phyloP scores from a whole-genome alignment of 2,888 invertebrate genomes.

The Apamea sordens region DNA sequence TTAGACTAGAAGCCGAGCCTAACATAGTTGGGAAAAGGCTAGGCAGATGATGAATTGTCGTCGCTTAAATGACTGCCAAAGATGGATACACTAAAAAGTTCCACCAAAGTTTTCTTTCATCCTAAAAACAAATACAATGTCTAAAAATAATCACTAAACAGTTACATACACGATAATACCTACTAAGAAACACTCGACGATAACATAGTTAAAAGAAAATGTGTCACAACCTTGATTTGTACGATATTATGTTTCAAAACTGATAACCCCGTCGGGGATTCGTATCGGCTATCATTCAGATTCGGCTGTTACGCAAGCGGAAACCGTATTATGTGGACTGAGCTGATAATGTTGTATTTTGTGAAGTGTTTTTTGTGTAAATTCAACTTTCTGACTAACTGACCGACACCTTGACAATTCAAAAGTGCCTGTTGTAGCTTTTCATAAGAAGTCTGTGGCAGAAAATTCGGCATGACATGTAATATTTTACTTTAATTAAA shows the following conservation, averaged over 20 bases:
- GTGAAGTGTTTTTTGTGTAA: too few species aligned
- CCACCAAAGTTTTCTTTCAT: background rate
- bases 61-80: background rate
- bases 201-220: conserved; percentile 85
- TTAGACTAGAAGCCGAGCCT: too few species aligned
- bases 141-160: conserved; percentile 47
- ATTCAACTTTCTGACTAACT: too few species aligned
- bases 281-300: conserved; percentile 80
- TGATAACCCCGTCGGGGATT: conserved; percentile 85
- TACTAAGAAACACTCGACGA: conserved; percentile 75
- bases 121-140: conserved; percentile 13
- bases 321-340: conserved; percentile 66
- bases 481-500: too few species aligned
- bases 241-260: conserved; percentile 76
- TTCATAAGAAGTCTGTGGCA: too few species aligned
- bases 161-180: conserved; percentile 32
- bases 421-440: too few species aligned
- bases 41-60: background rate
- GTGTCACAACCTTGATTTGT: conserved; percentile 86
- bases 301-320: conserved; percentile 84
- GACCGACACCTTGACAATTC: too few species aligned
- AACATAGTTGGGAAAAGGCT: too few species aligned
- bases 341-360: conserved; percentile 20
- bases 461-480: too few species aligned
- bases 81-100: background rate